Conservation (phyloP, 2,797 vertebrate genomes). For the Lacerta viridis region DNA sequence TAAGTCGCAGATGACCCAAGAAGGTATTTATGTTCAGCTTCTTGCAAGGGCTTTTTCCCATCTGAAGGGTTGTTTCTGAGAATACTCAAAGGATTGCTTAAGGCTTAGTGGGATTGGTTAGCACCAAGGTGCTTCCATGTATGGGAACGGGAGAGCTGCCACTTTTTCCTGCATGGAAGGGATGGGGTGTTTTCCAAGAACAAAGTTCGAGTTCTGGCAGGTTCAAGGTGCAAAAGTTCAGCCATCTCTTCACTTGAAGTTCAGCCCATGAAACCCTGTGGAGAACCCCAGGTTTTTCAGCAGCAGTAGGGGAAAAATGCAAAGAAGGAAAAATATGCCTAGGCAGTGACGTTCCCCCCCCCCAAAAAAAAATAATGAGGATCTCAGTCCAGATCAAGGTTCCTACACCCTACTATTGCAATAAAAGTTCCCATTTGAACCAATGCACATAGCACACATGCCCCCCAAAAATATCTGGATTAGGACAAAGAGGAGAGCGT, state of each 20-base stretch:
- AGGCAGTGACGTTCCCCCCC: too few relatives aligned
- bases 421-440: neutral
- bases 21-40: neutral
- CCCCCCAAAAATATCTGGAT: neutral
- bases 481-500: too few relatives aligned
- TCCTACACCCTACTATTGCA: neutral
- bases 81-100: conserved; percentile 34
- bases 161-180: conserved; percentile 2
- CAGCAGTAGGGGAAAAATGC: too few relatives aligned
- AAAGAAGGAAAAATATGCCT: too few relatives aligned
- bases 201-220: neutral
- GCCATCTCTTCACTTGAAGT: conserved; percentile 14
- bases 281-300: neutral
- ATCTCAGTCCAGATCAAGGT: neutral
- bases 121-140: conserved; percentile 22
- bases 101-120: conserved; percentile 4
- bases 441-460: neutral
- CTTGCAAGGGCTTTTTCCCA: conserved; percentile 26
- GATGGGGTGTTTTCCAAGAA: conserved; percentile 2
- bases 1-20: neutral
- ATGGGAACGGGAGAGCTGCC: neutral
- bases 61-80: neutral
- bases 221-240: neutral
- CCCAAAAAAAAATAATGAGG: too few relatives aligned
- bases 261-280: neutral